Evolutionary conservation across 2,797 vertebrate species (phyloP).

Genomic region (Hozukius guyotensis): DNA sequence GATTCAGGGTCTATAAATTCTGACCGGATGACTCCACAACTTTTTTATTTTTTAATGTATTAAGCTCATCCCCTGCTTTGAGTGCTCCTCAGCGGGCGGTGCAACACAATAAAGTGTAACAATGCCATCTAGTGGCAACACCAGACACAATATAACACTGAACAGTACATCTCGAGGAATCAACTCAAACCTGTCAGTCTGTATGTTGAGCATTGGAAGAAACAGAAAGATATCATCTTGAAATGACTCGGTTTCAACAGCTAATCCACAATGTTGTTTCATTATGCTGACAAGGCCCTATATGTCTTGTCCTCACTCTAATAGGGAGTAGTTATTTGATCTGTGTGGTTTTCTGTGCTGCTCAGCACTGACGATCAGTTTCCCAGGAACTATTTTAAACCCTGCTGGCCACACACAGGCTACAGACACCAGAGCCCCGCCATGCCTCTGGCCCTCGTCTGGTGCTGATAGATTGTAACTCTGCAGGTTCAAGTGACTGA

Average conservation of each 20-base stretch:
- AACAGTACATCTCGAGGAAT: neutral
- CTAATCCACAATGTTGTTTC: neutral
- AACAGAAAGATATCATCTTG: neutral
- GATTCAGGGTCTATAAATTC: conserved; percentile 50
- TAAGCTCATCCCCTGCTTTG: conserved; percentile 15
- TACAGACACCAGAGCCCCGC: conserved; percentile 26
- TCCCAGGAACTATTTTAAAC: conserved; percentile 74
- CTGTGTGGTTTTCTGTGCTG: conserved; percentile 38
- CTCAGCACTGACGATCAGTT: conserved; percentile 64
- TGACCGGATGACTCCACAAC: conserved; percentile 36
- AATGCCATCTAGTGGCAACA: conserved; percentile 77
- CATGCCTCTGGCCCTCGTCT: conserved; percentile 15
- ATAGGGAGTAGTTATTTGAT: conserved; percentile 58
- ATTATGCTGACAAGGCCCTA: conserved; percentile 11
- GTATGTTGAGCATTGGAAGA: neutral
- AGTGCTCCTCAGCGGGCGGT: conserved; percentile 17
- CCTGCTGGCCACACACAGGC: conserved; percentile 27
- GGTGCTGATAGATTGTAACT: conserved; percentile 27
- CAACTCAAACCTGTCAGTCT: neutral
- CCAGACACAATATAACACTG: neutral
- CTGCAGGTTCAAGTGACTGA: conserved; percentile 1
- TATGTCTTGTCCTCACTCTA: conserved; percentile 38
- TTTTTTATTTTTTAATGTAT: conserved; percentile 30
- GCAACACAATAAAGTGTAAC: conserved; percentile 59
- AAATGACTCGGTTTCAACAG: neutral